Evolutionary conservation across 1,140 invertebrate genomes (phyloP).

Genomic region (Pogonognathellus flavescens): DNA sequence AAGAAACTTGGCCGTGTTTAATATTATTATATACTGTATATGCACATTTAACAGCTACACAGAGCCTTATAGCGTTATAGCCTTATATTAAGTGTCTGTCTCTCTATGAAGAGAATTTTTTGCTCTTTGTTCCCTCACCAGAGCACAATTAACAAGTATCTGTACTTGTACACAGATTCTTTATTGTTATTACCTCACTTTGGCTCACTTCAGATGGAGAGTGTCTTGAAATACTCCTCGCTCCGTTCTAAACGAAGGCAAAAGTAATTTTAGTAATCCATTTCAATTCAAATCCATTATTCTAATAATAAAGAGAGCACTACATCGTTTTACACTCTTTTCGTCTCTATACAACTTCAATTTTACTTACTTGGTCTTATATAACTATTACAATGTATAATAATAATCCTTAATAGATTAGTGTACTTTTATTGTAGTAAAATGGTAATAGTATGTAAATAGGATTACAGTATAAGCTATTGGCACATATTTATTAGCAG

Average conservation of each 20-base stretch:
- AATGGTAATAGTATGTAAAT: too few species aligned
- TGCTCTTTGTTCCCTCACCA: neutral
- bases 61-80: neutral
- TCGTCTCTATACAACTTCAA: neutral
- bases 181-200: neutral
- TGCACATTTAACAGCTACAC: too few species aligned
- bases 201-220: too few species aligned
- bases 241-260: neutral
- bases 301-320: neutral
- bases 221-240: too few species aligned
- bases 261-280: slow-evolving; percentile 22
- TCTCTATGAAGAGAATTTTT: neutral
- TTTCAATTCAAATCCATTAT: neutral
- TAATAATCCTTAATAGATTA: too few species aligned
- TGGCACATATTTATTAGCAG: slow-evolving; percentile 25
- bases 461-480: neutral
- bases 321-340: neutral
- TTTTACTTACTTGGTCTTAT: too few species aligned
- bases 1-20: neutral
- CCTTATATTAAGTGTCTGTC: neutral
- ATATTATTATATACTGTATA: too few species aligned
- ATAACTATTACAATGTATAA: too few species aligned
- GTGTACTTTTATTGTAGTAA: too few species aligned
- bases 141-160: neutral
- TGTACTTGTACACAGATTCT: neutral